These are phyloP conservation scores for Hemithea aestivaria DNA, from an alignment of 2,888 invertebrate genomes.

Conservation along the genomic window DNA sequence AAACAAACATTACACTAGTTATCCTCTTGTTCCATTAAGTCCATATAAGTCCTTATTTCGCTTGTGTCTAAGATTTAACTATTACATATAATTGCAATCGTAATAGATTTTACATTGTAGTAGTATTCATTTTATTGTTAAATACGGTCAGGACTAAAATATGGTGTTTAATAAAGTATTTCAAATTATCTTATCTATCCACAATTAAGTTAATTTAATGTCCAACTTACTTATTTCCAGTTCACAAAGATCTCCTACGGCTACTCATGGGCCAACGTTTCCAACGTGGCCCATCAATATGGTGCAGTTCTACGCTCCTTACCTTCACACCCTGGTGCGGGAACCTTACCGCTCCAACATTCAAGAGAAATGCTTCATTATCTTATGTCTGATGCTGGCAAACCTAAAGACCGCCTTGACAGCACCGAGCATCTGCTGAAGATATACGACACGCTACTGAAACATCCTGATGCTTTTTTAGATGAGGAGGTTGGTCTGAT, in stretches of 20 bases:
- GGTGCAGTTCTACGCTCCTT: slow-evolving; percentile 74
- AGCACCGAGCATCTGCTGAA: slow-evolving; percentile 83
- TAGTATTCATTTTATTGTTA: too few relatives aligned
- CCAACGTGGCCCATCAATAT: slow-evolving; percentile 76
- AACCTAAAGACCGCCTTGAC: slow-evolving; percentile 57
- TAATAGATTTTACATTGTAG: too few relatives aligned
- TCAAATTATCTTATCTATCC: too few relatives aligned
- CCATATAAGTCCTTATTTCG: too few relatives aligned
- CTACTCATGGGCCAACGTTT: slow-evolving; percentile 80
- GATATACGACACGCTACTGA: slow-evolving; percentile 63
- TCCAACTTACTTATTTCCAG: slow-evolving; percentile 32
- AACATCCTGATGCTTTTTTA: slow-evolving; percentile 81
- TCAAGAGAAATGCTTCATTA: slow-evolving; percentile 79
- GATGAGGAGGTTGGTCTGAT: slow-evolving; percentile 83
- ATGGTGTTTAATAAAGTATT: too few relatives aligned
- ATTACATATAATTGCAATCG: too few relatives aligned
- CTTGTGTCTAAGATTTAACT: too few relatives aligned
- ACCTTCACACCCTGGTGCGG: slow-evolving; percentile 81
- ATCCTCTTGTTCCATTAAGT: neutral
- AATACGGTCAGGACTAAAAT: too few relatives aligned
- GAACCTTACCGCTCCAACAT: slow-evolving; percentile 79
- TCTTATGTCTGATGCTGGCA: slow-evolving; percentile 55
- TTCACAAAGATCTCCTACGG: slow-evolving; percentile 76
- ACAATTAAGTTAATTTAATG: too few relatives aligned
- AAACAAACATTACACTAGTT: slow-evolving; percentile 10